Percentiles rank a stretch among this genome's conserved stretches.
phyloP scores from a whole-genome alignment of 2,888 invertebrate species.

The Dasypolia templi region DNA sequence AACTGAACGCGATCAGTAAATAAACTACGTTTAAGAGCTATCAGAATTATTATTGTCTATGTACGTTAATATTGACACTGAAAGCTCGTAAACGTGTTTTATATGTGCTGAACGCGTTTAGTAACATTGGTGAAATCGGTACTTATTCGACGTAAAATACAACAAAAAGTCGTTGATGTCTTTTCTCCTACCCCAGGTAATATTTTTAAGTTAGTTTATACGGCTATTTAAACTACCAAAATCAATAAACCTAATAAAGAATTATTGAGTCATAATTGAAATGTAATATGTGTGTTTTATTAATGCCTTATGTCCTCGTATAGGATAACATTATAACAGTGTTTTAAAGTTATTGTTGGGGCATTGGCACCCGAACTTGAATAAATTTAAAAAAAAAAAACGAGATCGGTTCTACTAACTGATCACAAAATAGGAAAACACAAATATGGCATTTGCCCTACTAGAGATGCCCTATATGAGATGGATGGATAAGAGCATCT shows the following conservation, averaged over 20 bases:
- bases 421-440: not conserved
- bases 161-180: slow-evolving; percentile 17
- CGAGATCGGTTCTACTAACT: too few relatives aligned
- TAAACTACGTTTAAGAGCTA: too few relatives aligned
- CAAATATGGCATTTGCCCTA: not conserved
- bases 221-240: slow-evolving; percentile 21
- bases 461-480: too few relatives aligned
- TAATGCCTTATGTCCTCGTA: not conserved
- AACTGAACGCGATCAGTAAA: too few relatives aligned
- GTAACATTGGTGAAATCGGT: too few relatives aligned
- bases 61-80: too few relatives aligned
- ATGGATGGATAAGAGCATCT: not conserved
- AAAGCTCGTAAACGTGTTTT: too few relatives aligned
- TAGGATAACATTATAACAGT: slow-evolving; percentile 2
- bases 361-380: not conserved
- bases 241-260: slow-evolving; percentile 32
- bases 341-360: not conserved
- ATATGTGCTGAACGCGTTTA: too few relatives aligned
- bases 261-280: slow-evolving; percentile 43
- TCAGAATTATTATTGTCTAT: too few relatives aligned
- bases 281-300: slow-evolving; percentile 14
- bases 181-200: not conserved
- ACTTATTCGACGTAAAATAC: not conserved
- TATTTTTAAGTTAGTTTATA: slow-evolving; percentile 1
- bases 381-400: too few relatives aligned